phyloP scores from a whole-genome alignment of 92 coral and sea anemone genomes.

The Virgularia gustaviana region DNA sequence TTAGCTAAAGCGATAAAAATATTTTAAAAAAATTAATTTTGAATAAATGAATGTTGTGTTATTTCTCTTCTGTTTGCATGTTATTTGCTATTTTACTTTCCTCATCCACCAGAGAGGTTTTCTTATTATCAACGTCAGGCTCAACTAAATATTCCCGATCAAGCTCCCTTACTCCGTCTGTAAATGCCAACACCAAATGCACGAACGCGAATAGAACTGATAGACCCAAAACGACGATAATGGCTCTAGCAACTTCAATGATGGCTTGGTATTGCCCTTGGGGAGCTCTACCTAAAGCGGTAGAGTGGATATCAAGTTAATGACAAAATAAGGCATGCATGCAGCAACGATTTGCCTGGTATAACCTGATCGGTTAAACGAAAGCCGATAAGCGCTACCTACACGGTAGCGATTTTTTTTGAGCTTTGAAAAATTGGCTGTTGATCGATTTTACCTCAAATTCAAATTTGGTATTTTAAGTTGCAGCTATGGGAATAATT shows the following conservation, averaged over 20 bases:
- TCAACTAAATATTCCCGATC: not conserved
- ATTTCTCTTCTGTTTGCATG: not conserved
- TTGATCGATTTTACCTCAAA: too few species aligned
- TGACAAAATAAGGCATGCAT: not conserved
- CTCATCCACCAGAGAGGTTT: not conserved
- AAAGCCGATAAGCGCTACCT: too few species aligned
- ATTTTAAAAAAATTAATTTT: not conserved
- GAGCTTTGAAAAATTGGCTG: too few species aligned
- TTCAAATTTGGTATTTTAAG: too few species aligned
- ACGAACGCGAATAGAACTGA: constrained; percentile 88
- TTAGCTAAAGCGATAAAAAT: too few species aligned
- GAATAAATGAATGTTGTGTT: not conserved
- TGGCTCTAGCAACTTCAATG: constrained; percentile 72
- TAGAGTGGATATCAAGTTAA: not conserved
- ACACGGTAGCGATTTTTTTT: too few species aligned
- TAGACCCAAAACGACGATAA: constrained; percentile 76
- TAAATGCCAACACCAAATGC: constrained; percentile 72
- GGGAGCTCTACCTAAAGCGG: constrained; percentile 82
- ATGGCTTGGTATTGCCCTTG: constrained; percentile 35
- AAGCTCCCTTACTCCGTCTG: constrained; percentile 64
- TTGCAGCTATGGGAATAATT: too few species aligned
- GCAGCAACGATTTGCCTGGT: not conserved
- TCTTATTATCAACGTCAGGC: not conserved
- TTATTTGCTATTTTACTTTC: not conserved
- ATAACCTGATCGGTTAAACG: too few species aligned